Evolutionary conservation across 2,797 vertebrate genomes (phyloP), one percentile per base, ranked within the genome.

Genomic region (Halcyon smyrnensis): DNA sequence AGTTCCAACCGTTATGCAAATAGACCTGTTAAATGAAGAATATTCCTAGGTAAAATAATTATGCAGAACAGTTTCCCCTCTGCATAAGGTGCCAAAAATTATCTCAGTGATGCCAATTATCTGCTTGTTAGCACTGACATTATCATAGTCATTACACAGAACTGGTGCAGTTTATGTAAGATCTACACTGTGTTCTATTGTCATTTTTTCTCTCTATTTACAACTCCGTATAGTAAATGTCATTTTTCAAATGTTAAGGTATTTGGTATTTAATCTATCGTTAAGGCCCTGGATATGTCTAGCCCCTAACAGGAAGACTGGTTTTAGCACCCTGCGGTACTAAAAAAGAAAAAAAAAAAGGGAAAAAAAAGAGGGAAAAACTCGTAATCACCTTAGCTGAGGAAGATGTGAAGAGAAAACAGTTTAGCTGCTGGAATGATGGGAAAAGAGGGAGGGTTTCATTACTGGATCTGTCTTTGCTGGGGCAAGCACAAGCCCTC

Each of bases 91-190:
- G 97, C 97, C 97, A 98, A 98, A 98, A 98, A 98, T 97, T 97
- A 98, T 98, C 97, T 98, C 97, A 95, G 97, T 67, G 62, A 97
- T 98, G 98, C 98, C 97, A 98, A 98, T 98, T 98, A 98, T 97
- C 94, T 97, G 97, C 98, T 98, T 98, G 97, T 98, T 98, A 98
- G 97, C 93, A 92, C 94, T 98, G 98, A 98, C 98, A 97, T 97
- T 98, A 97, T 97, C 97, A 95, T 97, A 96, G 98, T 97, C 97
- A 97, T 97, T 97, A 97, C 97, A 97, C 91, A 75, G 84, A 97
- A 92, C 91, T 62, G 87, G 94, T 96, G 94, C 94, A 95, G 94
- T 97, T 97, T 95, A 94, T 96, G 94, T 95, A 96, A 97, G 97
- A 94, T 95, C 95, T 95, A 95, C 97, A 94, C 93, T 96, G 97